Evolutionary conservation across 2,113 vertebrate species (phyloP), one percentile per base, ranked within the genome.

Genomic region (Corythornis madagascariensis): DNA sequence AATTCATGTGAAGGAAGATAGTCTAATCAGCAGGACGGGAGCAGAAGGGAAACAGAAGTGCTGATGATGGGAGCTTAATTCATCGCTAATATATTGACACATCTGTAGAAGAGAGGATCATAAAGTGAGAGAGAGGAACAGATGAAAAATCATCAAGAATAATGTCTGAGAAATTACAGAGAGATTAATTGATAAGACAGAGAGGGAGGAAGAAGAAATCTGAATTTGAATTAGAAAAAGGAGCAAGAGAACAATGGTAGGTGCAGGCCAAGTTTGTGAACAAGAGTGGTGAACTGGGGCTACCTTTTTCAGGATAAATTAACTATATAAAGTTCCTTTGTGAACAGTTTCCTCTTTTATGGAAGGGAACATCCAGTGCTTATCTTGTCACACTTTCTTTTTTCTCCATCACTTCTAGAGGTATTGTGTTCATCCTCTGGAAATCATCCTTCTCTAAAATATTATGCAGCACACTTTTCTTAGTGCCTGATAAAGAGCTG

Each of bases 351-450:
- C 40, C 16, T 48, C n/a, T 85, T 89, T 89, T 77, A 42, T 81
- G 56, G 77, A 87, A 84, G 43, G 29, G 81, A 67, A 92, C 87
- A 92, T 87, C 75, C 56, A 89, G 75, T 81, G 26, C 87, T 84
- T 73, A 56, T 10, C 50, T 67, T 93, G 52, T 83, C 40, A 29
- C 25, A 43, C 52, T 82, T n/a, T 75, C 14, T 83, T 88, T 90
- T 87, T 83, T 71, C 35, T 69, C 31, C 11, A 1, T 67, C 20
- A 33, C n/a, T 94, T 93, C 14, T 45, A 86, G 40, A 60, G 13
- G 43, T 82, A 95, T 91, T 93, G 64, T 89, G 17, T 71, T 89
- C 79, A 45, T 94, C 78, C 82, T 87, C 52, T 91, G 75, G 64
- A 95, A 95, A 71, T 71, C 53, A 61, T 86, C 43, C 13, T 91